Evolutionary conservation across 2,888 invertebrate genomes (phyloP).

Genomic region (Tryphoninae sp.): DNA sequence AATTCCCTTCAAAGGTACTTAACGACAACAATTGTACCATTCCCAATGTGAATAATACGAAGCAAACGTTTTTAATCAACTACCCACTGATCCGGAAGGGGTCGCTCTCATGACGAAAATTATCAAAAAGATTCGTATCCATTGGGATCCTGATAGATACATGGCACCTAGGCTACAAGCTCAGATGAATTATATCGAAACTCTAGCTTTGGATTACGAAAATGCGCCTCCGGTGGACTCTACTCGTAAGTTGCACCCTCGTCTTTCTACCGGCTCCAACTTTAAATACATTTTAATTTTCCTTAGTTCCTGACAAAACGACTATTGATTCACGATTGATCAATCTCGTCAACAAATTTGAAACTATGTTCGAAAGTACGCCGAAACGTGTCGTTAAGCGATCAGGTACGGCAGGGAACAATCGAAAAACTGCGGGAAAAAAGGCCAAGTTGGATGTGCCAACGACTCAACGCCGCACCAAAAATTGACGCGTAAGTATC

Average conservation of each 20-base stretch:
- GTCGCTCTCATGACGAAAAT: conserved; percentile 61
- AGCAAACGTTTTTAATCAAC: neutral
- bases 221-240: conserved; percentile 48
- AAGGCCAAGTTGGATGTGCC: neutral
- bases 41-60: neutral
- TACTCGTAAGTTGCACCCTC: conserved; percentile 64
- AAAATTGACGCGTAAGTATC: conserved; percentile 31
- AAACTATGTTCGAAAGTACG: neutral
- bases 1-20: conserved; percentile 57
- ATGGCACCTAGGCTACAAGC: conserved; percentile 65
- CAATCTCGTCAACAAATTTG: neutral
- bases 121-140: conserved; percentile 55
- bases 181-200: conserved; percentile 66
- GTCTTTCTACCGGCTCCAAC: neutral
- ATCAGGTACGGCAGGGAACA: neutral
- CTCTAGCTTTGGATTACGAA: conserved; percentile 67
- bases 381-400: conserved; percentile 31
- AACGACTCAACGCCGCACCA: conserved; percentile 29
- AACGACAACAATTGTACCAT: neutral
- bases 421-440: neutral
- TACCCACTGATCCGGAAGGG: conserved; percentile 55
- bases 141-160: conserved; percentile 64
- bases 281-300: neutral
- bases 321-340: conserved; percentile 20
- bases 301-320: conserved; percentile 50